Evolutionary conservation across 2,113 vertebrate species (phyloP), one percentile per base, ranked within the genome.

Genomic region (Hepsetus odoe): DNA sequence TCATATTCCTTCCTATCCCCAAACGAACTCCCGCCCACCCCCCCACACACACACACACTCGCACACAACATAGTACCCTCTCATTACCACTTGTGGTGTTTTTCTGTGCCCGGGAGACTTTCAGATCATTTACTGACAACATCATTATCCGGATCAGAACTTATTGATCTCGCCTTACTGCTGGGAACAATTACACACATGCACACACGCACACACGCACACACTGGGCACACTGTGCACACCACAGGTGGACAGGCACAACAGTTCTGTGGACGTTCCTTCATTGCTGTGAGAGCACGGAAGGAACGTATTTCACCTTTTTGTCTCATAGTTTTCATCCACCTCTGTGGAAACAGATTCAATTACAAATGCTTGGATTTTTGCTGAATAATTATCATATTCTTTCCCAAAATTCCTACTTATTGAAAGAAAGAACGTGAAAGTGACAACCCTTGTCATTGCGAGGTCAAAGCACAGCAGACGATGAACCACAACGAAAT

Each of bases 51-150:
- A n/a, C 11, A 49, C 20, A 71, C 30, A 53, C 33, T 55, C 42
- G 49, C 35, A 64, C 51, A 68, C 49, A 49, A 70, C 67, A 68
- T 64, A 58, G 56, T 49, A 58, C 56, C 49, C 74, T 58, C 58
- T 66, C 68, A 72, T 81, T 74, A 74, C 40, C 76, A 64, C 81
- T 71, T 42, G 72, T 74, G 56, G 35, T 76, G 80, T n/a, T 82
- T 79, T 81, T 75, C 35, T 61, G 20, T 68, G 81, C 72, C 76
- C 76, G 30, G 71, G 76, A 79, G 81, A 76, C 16, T 49, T 70
- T 71, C 82, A 77, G 77, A 83, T 83, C 73, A 77, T 83, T 83
- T 77, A 83, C 82, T 83, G 78, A 83, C 78, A 83, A 77, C 82
- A 83, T 83, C 78, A 80, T 83, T 83, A 80, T 83, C 79, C 28